A percentile compares a stretch with the other conserved stretches of the same genome.
Conservation (phyloP, 1,140 invertebrate genomes). For the Hylaeus volcanicus region DNA sequence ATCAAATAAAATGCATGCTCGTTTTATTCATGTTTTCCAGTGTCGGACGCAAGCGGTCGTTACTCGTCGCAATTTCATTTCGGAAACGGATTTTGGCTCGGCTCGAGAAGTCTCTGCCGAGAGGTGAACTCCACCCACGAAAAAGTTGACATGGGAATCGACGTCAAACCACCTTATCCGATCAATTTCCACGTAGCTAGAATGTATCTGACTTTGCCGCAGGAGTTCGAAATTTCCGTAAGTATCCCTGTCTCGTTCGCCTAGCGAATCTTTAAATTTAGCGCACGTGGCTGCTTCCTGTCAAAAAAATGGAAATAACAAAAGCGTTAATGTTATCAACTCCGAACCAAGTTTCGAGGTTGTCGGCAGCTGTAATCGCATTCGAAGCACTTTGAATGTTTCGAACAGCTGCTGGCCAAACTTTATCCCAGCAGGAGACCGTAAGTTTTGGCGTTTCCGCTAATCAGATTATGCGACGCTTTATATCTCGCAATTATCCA, state of each 20-base stretch:
- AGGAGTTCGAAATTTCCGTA: conserved; percentile 84
- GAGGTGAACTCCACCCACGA: conserved; percentile 79
- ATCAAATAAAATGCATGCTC: not conserved
- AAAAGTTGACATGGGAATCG: conserved; percentile 57
- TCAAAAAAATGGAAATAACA: no score
- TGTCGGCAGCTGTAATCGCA: not conserved
- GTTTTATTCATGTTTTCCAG: conserved; percentile 80
- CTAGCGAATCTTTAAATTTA: no score
- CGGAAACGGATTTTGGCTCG: conserved; percentile 91
- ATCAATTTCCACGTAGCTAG: conserved; percentile 85
- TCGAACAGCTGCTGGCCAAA: conserved; percentile 3
- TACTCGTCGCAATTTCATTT: conserved; percentile 90
- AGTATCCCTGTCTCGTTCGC: conserved; percentile 62
- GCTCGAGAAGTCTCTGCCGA: conserved; percentile 85
- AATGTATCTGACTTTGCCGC: conserved; percentile 83
- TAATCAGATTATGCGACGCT: conserved; percentile 34
- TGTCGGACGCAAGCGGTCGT: conserved; percentile 90
- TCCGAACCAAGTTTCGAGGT: no score
- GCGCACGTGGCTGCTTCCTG: no score
- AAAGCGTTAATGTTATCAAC: no score
- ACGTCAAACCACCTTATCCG: conserved; percentile 82
- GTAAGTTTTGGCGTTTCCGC: conserved; percentile 19
- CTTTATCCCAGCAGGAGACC: conserved; percentile 11
- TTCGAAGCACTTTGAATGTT: not conserved
- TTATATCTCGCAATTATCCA: not conserved